A percentile compares a stretch with the other conserved stretches of the same genome.
Evolutionary conservation across 2,797 vertebrate species (phyloP).

Genomic region (Acanthurus tractus): DNA sequence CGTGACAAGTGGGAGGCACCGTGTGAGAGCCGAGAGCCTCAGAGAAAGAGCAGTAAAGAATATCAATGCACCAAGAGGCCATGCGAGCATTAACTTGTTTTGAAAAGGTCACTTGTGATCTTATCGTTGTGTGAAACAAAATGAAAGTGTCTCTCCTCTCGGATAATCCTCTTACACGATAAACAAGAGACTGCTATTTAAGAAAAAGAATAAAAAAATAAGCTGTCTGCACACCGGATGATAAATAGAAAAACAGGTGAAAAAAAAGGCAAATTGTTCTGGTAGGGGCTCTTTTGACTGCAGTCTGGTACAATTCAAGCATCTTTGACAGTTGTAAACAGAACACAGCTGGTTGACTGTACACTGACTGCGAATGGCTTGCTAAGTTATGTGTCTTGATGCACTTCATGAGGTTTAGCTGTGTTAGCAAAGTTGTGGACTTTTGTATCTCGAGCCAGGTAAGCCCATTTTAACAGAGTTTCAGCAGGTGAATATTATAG

Average conservation of each 20-base stretch:
- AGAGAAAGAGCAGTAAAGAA: slow-evolving; percentile 23
- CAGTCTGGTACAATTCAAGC: neutral
- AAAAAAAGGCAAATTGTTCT: neutral
- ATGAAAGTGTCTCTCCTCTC: neutral
- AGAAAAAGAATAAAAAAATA: neutral
- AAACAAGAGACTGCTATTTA: neutral
- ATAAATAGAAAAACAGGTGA: neutral
- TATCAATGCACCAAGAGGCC: slow-evolving; percentile 16
- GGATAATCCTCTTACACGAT: neutral
- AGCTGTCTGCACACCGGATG: neutral
- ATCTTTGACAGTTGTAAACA: neutral
- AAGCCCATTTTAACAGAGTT: too few relatives aligned
- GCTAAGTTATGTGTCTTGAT: too few relatives aligned
- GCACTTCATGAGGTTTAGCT: too few relatives aligned
- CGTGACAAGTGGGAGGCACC: slow-evolving; percentile 11
- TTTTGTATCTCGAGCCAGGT: too few relatives aligned
- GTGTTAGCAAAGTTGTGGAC: too few relatives aligned
- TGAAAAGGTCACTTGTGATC: slow-evolving; percentile 41
- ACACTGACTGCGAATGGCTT: too few relatives aligned
- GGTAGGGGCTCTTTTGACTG: neutral
- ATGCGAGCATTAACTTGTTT: slow-evolving; percentile 1
- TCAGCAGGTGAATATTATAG: too few relatives aligned
- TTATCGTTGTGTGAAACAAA: slow-evolving; percentile 18
- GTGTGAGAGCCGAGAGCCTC: neutral
- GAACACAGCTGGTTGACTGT: neutral